A percentile compares a stretch with the other conserved stretches of the same genome.
Evolutionary conservation across 1,140 invertebrate species (phyloP).

Genomic region (Mizuhopecten yessoensis): DNA sequence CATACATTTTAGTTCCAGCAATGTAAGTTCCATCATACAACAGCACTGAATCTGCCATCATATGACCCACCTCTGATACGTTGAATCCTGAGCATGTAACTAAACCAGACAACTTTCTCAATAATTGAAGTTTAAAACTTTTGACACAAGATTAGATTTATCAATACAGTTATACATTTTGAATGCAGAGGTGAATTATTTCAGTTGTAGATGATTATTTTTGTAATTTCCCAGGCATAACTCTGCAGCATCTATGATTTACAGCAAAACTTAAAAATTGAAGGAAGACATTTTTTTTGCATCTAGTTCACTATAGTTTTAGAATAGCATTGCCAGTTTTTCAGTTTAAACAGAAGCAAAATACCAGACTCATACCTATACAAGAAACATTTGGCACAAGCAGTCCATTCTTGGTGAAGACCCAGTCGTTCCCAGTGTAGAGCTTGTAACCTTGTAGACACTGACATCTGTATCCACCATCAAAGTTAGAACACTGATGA

Average conservation of each 20-base stretch:
- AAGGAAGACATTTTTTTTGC: too few relatives aligned
- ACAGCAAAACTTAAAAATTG: too few relatives aligned
- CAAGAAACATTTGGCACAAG: not conserved
- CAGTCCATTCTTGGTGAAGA: not conserved
- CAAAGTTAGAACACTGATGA: conserved; percentile 96
- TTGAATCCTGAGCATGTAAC: conserved; percentile 60
- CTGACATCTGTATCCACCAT: conserved; percentile 96
- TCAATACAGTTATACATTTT: too few relatives aligned
- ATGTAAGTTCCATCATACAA: conserved; percentile 61
- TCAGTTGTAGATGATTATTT: too few relatives aligned
- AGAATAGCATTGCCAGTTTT: too few relatives aligned
- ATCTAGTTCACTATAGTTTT: too few relatives aligned
- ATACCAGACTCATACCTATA: not conserved
- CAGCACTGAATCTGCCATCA: conserved; percentile 55
- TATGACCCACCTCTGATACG: conserved; percentile 53
- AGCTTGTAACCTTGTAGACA: conserved; percentile 96
- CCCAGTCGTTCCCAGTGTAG: conserved; percentile 84
- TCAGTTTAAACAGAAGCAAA: too few relatives aligned
- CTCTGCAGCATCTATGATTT: not conserved
- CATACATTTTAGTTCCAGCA: conserved; percentile 59
- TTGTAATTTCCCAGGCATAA: not conserved
- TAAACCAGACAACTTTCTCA: conserved; percentile 42
- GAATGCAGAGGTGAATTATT: too few relatives aligned
- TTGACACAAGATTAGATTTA: too few relatives aligned
- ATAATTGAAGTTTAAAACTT: too few relatives aligned